Evolutionary conservation across 2,113 vertebrate genomes (phyloP), one percentile per base, ranked within the genome.

Genomic region (Epinephelus moara): DNA sequence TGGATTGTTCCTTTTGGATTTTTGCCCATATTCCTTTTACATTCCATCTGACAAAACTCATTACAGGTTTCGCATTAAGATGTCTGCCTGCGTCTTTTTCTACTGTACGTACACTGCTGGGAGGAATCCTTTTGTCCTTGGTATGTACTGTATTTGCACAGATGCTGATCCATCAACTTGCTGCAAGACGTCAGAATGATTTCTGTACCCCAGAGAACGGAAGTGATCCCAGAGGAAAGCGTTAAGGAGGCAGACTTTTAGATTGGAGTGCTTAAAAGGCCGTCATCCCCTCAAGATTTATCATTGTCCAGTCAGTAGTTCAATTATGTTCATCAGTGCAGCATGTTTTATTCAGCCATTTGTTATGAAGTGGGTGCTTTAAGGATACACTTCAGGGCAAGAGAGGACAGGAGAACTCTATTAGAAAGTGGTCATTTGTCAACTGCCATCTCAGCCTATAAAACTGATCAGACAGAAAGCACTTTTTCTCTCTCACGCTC

Each of bases 241-340:
- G 57, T 80, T 33, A 45, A 71, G 47, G 57, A 81, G 79, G 77
- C 53, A 73, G 64, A 74, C 60, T 70, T 82, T 74, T 64, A 27
- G n/a, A 82, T 63, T 9, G 1, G 71, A 89, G 87, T 85, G 87
- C 80, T 85, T 85, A 66, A 92, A 87, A 92, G 84, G 87, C 68
- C 64, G 55, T 37, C 13, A 60, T 21, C 76, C 85, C 76, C 89
- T 61, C 30, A 60, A 62, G 85, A 81, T 87, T 69, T 63, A 88
- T 91, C 81, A 66, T 8, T 75, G 80, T 81, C 59, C 85, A 67
- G 47, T 78, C 72, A 52, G 21, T 53, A 50, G 25, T 75, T 81
- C 75, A 89, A 66, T 92, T 84, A 80, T 52, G 57, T 76, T 70
- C 81, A 83, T 87, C 80, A 78, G 69, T 30, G 73, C 75, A 18